Percentiles rank a stretch among this genome's conserved stretches.
Evolutionary conservation across 2,888 invertebrate genomes (phyloP).

Genomic region (Melanotus villosus): DNA sequence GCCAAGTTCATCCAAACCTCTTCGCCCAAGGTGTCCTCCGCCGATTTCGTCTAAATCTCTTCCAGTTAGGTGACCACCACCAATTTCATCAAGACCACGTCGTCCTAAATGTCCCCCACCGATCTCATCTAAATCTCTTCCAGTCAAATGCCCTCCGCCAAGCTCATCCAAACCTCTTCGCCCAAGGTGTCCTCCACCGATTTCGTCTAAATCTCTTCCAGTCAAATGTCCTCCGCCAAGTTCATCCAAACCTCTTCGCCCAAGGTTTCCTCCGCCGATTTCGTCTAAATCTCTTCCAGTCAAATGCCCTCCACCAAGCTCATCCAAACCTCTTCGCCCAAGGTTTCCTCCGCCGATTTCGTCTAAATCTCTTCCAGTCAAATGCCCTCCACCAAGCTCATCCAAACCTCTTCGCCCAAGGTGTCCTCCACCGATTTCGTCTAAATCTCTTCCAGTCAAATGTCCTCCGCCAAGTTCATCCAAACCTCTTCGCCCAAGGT

Average conservation of each 20-base stretch:
- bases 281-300: slow-evolving; percentile 42
- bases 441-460: slow-evolving; percentile 47
- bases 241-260: slow-evolving; percentile 44
- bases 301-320: slow-evolving; percentile 50
- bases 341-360: slow-evolving; percentile 46
- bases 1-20: slow-evolving; percentile 49
- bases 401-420: slow-evolving; percentile 46
- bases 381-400: slow-evolving; percentile 48
- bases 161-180: slow-evolving; percentile 46
- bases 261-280: slow-evolving; percentile 48
- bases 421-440: slow-evolving; percentile 48
- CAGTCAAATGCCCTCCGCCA: slow-evolving; percentile 47
- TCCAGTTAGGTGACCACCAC: slow-evolving; percentile 47
- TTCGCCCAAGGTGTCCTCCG: slow-evolving; percentile 45
- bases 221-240: slow-evolving; percentile 51
- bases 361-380: slow-evolving; percentile 48
- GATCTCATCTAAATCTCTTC: slow-evolving; percentile 45
- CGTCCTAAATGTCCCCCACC: slow-evolving; percentile 48
- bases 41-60: slow-evolving; percentile 49
- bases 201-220: slow-evolving; percentile 46
- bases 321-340: slow-evolving; percentile 48
- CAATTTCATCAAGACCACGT: slow-evolving; percentile 44
- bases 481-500: slow-evolving; percentile 43
- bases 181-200: slow-evolving; percentile 46
- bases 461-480: slow-evolving; percentile 49